Base-by-base conservation (phyloP, 2,113 vertebrate genomes). In the Amphilophus citrinellus region DNA sequence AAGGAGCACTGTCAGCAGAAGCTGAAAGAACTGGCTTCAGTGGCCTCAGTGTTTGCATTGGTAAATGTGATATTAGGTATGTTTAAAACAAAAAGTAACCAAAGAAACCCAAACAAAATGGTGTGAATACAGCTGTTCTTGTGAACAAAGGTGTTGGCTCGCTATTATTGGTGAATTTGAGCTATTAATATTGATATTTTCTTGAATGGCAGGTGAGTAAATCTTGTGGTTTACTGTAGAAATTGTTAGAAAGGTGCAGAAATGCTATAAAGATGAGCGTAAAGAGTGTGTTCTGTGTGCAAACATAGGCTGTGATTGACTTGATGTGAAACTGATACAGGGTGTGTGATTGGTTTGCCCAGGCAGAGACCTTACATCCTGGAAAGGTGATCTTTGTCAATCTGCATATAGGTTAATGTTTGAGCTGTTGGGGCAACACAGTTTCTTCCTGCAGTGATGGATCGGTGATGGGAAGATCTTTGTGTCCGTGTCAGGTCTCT, bases 381-480 rank as follows among this genome's bases (percentile, higher is more conserved):
- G 77, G 84, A 90, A 88, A 85, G 56, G 17, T 27, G 59, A 89
- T 84, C 65, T 82, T 66, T 65, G 44, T 85, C 37, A 85, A 27
- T 80, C 47, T 80, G 22, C 50, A 73, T 77, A 50, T 42, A 82
- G 53, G 80, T 76, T 88, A 83, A 86, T 86, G 53, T 84, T 87
- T n/a, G 78, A 80, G 47, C 57, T 7, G 2, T 7, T 6, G 2
- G 14, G 3, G 7, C 27, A 80, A 14, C 15, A 44, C 3, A 62
- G 35, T 61, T 71, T 39, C 56, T 71, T 79, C 35, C 73, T 32
- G 59, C n/a, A 5, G 20, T 77, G 35, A 77, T 75, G 57, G 35
- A 14, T 37, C 63, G 35, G 17, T 65, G 71, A 68, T 81, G 20
- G 20, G 47, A 56, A 15, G 30, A 30, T 50, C 24, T 75, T 30